Evolutionary conservation across 2,888 invertebrate genomes (phyloP).

Genomic region (Netelia melanura): DNA sequence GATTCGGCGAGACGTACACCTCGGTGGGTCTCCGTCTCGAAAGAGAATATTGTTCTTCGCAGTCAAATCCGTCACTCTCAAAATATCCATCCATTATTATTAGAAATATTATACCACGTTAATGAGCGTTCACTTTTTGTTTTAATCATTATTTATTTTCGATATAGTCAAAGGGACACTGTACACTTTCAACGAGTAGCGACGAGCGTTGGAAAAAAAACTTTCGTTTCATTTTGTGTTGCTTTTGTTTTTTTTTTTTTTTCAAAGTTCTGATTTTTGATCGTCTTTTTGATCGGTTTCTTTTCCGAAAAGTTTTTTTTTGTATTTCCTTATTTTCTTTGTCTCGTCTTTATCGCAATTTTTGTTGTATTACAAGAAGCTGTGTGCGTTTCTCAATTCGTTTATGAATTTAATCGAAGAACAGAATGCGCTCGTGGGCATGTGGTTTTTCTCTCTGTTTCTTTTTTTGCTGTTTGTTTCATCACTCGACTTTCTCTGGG

Average conservation of each 20-base stretch:
- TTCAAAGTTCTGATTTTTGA: background rate
- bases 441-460: conserved; percentile 1
- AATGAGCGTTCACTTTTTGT: conserved; percentile 58
- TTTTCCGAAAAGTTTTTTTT: conserved; percentile 20
- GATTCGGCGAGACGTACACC: conserved; percentile 24
- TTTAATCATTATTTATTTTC: conserved; percentile 53
- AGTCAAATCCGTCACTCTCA: conserved; percentile 38
- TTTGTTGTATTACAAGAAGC: conserved; percentile 57
- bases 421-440: conserved; percentile 46
- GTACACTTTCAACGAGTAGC: conserved; percentile 63
- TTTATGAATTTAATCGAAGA: conserved; percentile 62
- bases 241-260: background rate
- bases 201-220: conserved; percentile 52
- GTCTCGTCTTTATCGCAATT: conserved; percentile 35
- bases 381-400: conserved; percentile 64
- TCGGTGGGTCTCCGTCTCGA: conserved; percentile 16
- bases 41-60: conserved; percentile 21
- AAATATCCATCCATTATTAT: conserved; percentile 35
- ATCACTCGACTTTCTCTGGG: conserved; percentile 43
- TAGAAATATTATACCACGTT: conserved; percentile 57
- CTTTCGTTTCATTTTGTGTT: conserved; percentile 13
- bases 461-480: conserved; percentile 19
- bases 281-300: conserved; percentile 18
- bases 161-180: conserved; percentile 61
- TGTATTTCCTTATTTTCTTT: conserved; percentile 12